Conservation (phyloP, 2,888 invertebrate species). For the Patella depressa region DNA sequence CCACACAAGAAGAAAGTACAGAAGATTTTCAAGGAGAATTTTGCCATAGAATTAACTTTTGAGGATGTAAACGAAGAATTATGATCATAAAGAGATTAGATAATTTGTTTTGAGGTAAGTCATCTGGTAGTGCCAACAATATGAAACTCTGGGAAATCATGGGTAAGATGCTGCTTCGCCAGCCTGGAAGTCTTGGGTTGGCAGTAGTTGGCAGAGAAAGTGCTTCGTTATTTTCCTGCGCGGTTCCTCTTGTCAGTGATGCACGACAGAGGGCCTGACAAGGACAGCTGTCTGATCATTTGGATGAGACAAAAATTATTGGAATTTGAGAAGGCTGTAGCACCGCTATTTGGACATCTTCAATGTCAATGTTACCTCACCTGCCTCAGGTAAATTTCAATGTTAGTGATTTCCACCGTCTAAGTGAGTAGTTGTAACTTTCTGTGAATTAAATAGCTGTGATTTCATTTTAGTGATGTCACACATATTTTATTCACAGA, state of each 20-base stretch:
- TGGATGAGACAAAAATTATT: too few species aligned
- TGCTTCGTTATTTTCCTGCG: too few species aligned
- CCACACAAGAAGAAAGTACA: slow-evolving; percentile 73
- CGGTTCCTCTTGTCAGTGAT: too few species aligned
- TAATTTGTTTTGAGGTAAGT: background rate
- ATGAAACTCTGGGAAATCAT: background rate
- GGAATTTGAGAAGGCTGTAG: too few species aligned
- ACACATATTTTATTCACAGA: too few species aligned
- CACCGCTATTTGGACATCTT: too few species aligned
- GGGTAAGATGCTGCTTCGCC: background rate
- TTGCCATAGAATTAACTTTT: slow-evolving; percentile 69
- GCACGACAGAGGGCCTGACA: too few species aligned
- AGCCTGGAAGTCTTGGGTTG: background rate
- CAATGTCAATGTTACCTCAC: background rate
- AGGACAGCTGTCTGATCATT: too few species aligned
- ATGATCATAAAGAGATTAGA: background rate
- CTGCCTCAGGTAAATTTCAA: background rate
- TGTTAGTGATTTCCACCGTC: too few species aligned
- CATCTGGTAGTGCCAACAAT: background rate
- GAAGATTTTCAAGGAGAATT: slow-evolving; percentile 70
- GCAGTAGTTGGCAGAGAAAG: background rate
- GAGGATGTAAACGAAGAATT: slow-evolving; percentile 43
- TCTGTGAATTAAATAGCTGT: too few species aligned
- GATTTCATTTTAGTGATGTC: too few species aligned
- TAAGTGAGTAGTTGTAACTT: too few species aligned